A percentile compares a stretch with the other conserved stretches of the same genome.
Conservation (phyloP, 1,140 invertebrate genomes). For the Pteromalus puparum region DNA sequence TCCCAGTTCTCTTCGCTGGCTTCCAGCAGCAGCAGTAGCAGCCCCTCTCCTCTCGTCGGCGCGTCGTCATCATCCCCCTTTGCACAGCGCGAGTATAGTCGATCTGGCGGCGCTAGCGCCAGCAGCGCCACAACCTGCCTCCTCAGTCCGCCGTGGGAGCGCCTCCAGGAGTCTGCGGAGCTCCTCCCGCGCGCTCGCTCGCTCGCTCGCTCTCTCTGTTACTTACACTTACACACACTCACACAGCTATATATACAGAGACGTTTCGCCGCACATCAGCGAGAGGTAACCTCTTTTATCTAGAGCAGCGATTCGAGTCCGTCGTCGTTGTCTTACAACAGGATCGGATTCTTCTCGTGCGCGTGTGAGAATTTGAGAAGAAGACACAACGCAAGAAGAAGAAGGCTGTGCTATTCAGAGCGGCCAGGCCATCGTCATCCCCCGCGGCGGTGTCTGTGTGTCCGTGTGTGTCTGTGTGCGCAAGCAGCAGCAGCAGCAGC, state of each 20-base stretch:
- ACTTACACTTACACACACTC: too few species aligned
- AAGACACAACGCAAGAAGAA: not conserved
- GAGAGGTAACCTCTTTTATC: too few species aligned
- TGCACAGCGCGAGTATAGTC: not conserved
- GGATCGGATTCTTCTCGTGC: not conserved
- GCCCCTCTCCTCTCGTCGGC: not conserved
- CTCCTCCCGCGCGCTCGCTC: constrained; percentile 38
- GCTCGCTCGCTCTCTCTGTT: too few species aligned
- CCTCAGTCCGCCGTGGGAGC: constrained; percentile 52
- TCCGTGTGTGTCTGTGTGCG: not conserved
- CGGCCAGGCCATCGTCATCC: not conserved
- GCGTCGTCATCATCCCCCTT: constrained; percentile 8
- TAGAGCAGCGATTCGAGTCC: too few species aligned
- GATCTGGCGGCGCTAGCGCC: constrained; percentile 36
- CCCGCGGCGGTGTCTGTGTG: constrained; percentile 2
- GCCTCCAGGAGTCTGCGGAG: constrained; percentile 54
- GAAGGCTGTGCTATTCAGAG: not conserved
- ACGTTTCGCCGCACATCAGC: too few species aligned
- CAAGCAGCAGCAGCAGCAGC: not conserved
- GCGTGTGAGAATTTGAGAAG: not conserved
- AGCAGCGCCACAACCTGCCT: constrained; percentile 25
- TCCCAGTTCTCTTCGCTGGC: not conserved
- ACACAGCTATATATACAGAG: too few species aligned
- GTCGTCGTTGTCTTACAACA: not conserved
- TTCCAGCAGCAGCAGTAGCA: not conserved